Conservation (phyloP, 2,888 invertebrate species). For the Caenorhabditis becei region DNA sequence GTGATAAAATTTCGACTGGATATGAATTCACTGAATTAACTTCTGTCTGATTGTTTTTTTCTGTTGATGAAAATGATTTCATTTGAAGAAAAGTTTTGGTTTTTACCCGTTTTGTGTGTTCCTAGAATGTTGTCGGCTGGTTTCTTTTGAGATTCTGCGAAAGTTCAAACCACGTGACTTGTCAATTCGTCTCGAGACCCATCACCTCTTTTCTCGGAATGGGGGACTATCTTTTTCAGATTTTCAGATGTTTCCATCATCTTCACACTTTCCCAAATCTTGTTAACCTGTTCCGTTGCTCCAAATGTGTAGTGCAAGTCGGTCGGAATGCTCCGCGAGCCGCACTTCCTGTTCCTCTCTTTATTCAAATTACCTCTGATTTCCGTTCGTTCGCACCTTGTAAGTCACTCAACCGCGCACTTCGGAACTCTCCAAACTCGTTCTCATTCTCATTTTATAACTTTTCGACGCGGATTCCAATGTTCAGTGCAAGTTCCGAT, state of each 20-base stretch:
- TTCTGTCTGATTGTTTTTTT: slow-evolving; percentile 1
- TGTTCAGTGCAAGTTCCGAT: slow-evolving; percentile 22
- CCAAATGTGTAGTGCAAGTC: too few relatives aligned
- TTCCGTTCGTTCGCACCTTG: slow-evolving; percentile 34
- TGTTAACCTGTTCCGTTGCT: too few relatives aligned
- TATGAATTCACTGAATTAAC: slow-evolving; percentile 25
- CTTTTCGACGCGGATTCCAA: not conserved
- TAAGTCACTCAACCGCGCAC: slow-evolving; percentile 21
- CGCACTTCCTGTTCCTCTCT: slow-evolving; percentile 34
- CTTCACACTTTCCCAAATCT: too few relatives aligned
- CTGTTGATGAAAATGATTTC: slow-evolving; percentile 8
- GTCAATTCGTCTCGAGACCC: too few relatives aligned
- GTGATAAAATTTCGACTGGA: slow-evolving; percentile 15
- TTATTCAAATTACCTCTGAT: slow-evolving; percentile 19
- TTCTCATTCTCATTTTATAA: slow-evolving; percentile 5
- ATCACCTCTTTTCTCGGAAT: too few relatives aligned
- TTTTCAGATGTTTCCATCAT: too few relatives aligned
- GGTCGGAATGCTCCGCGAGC: too few relatives aligned
- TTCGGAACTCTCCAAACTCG: not conserved
- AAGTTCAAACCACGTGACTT: too few relatives aligned
- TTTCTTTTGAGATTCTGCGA: too few relatives aligned
- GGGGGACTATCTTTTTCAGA: too few relatives aligned
- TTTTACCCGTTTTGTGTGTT: too few relatives aligned
- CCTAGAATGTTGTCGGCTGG: too few relatives aligned
- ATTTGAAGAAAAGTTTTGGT: not conserved